Percentiles rank a stretch among this genome's conserved stretches.
Evolutionary conservation across 2,888 invertebrate species (phyloP).

Genomic region (Caenorhabditis plicata): DNA sequence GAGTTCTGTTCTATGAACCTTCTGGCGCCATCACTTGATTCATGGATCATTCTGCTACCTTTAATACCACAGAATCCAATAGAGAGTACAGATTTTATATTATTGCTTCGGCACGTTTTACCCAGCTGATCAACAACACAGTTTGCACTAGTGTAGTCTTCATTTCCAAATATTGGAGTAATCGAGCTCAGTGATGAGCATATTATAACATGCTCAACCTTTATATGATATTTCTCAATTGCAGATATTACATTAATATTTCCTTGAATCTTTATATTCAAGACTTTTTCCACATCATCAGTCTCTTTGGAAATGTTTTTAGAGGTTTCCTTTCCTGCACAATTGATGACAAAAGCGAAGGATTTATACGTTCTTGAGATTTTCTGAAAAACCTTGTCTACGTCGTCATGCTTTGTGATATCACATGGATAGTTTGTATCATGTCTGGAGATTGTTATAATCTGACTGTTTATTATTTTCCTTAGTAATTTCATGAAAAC

Average conservation of each 20-base stretch:
- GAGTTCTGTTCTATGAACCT: slow-evolving; percentile 6
- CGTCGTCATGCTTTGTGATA: slow-evolving; percentile 1
- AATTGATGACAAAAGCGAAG: slow-evolving; percentile 34
- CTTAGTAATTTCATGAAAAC: neutral
- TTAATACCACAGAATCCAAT: slow-evolving; percentile 35
- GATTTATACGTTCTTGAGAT: neutral
- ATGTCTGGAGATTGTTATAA: slow-evolving; percentile 6
- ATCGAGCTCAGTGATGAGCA: slow-evolving; percentile 50
- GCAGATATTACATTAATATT: slow-evolving; percentile 29
- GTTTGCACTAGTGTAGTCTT: slow-evolving; percentile 54
- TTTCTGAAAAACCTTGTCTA: slow-evolving; percentile 2
- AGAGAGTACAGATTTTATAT: slow-evolving; percentile 17
- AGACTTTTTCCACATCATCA: slow-evolving; percentile 21
- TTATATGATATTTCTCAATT: slow-evolving; percentile 9
- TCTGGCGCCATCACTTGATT: slow-evolving; percentile 2
- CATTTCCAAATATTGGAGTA: slow-evolving; percentile 46
- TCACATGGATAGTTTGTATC: slow-evolving; percentile 6
- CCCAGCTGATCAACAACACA: slow-evolving; percentile 41
- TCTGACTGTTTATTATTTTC: neutral
- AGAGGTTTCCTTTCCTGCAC: slow-evolving; percentile 31
- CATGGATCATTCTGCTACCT: slow-evolving; percentile 27
- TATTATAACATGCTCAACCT: slow-evolving; percentile 36
- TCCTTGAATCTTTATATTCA: slow-evolving; percentile 31
- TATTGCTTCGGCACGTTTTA: neutral
- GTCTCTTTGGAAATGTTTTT: slow-evolving; percentile 16